Conservation (phyloP, 1,140 invertebrate species). For the Coelopa frigida region DNA sequence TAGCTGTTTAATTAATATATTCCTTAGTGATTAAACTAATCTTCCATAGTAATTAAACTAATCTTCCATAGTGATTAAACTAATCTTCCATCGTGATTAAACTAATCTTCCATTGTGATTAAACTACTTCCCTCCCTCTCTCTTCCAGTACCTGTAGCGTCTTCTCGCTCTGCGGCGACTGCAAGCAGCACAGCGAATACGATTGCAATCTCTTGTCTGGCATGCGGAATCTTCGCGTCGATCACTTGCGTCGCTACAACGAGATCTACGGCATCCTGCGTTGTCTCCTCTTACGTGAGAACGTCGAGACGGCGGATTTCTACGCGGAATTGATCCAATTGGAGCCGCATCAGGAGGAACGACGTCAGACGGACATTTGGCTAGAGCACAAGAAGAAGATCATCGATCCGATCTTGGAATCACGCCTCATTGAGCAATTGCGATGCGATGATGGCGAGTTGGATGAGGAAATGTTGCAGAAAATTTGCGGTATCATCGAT, state of each 20-base stretch:
- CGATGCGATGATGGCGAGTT: constrained; percentile 26
- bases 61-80: no score
- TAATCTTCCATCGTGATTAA: no score
- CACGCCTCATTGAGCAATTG: constrained; percentile 25
- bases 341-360: constrained; percentile 53
- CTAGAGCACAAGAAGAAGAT: constrained; percentile 51
- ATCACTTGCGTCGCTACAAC: constrained; percentile 18
- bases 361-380: constrained; percentile 52
- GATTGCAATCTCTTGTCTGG: constrained; percentile 25
- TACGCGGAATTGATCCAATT: constrained; percentile 56
- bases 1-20: no score
- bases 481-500: constrained; percentile 57
- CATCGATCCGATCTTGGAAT: constrained; percentile 37
- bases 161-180: constrained; percentile 57
- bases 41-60: no score
- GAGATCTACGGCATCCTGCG: constrained; percentile 22
- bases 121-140: neutral
- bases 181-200: constrained; percentile 49
- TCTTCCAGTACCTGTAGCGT: constrained; percentile 52
- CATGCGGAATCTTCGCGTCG: constrained; percentile 16
- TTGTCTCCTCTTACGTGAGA: constrained; percentile 50
- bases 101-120: neutral
- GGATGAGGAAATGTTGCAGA: constrained; percentile 51
- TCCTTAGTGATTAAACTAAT: no score
- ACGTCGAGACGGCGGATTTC: constrained; percentile 49